Conservation (phyloP, 2,797 vertebrate genomes). For the Amblyopsis hoosieri region DNA sequence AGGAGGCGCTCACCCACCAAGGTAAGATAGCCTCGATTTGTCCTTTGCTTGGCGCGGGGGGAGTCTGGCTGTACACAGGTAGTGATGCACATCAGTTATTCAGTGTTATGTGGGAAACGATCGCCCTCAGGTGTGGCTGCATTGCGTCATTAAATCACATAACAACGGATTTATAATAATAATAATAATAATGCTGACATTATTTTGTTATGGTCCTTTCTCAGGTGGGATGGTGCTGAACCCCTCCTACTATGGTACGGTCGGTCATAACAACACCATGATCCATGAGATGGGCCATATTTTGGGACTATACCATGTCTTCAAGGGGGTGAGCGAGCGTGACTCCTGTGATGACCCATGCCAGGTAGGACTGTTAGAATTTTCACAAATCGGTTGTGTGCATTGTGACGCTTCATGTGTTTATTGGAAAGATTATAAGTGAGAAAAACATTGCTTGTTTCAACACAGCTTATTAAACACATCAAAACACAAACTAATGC, state of each 20-base stretch:
- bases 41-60: too few species aligned
- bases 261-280: slow-evolving; percentile 92
- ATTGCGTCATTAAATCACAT: too few species aligned
- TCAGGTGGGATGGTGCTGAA: slow-evolving; percentile 92
- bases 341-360: slow-evolving; percentile 97
- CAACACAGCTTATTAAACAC: too few species aligned
- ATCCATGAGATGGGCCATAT: slow-evolving; percentile 96
- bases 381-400: not conserved
- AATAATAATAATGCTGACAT: not conserved
- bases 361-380: slow-evolving; percentile 67
- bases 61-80: too few species aligned
- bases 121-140: too few species aligned
- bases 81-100: too few species aligned
- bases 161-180: too few species aligned
- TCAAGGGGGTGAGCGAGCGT: slow-evolving; percentile 94
- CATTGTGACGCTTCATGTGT: not conserved
- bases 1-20: slow-evolving; percentile 90
- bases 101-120: too few species aligned
- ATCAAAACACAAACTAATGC: too few species aligned
- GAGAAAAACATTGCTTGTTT: too few species aligned
- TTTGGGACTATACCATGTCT: slow-evolving; percentile 95
- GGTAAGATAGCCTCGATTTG: slow-evolving; percentile 70
- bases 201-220: not conserved
- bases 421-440: too few species aligned
- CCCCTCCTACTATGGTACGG: slow-evolving; percentile 89